These are phyloP conservation scores for Aspiorhynchus laticeps DNA, from an alignment of 2,113 vertebrate species.

Conservation along the genomic window DNA sequence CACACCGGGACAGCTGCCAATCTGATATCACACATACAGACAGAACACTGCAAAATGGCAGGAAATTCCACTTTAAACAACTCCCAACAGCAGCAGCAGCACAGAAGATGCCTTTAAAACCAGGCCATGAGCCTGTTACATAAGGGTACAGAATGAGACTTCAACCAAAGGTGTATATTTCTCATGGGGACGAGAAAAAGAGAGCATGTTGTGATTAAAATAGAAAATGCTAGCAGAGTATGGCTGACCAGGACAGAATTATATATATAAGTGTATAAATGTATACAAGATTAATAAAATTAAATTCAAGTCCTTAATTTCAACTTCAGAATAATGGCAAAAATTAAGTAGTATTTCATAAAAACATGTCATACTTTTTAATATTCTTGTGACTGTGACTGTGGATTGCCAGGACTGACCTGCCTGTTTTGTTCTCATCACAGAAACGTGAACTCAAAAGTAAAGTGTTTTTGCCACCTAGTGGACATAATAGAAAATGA, in stretches of 20 bases:
- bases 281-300: too few species aligned
- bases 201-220: constrained; percentile 7
- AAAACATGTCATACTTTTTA: background rate
- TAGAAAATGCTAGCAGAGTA: background rate
- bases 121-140: constrained; percentile 24
- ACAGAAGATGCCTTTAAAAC: constrained; percentile 36
- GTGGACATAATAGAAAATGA: background rate
- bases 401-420: background rate
- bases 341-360: background rate
- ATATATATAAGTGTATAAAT: background rate
- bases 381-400: background rate
- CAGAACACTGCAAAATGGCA: constrained; percentile 47
- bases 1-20: constrained; percentile 40
- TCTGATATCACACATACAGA: constrained; percentile 47
- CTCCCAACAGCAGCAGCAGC: constrained; percentile 31
- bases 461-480: constrained; percentile 10
- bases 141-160: constrained; percentile 15
- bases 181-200: constrained; percentile 4
- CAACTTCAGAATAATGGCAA: background rate
- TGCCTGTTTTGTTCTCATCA: background rate
- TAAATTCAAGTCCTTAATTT: too few species aligned
- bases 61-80: constrained; percentile 52
- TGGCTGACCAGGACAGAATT: background rate
- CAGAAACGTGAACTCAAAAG: background rate
- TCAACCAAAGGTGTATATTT: constrained; percentile 29